Percentiles rank a stretch among this genome's conserved stretches.
Evolutionary conservation across 1,140 invertebrate genomes (phyloP).

Genomic region (Notospermus geniculatus): DNA sequence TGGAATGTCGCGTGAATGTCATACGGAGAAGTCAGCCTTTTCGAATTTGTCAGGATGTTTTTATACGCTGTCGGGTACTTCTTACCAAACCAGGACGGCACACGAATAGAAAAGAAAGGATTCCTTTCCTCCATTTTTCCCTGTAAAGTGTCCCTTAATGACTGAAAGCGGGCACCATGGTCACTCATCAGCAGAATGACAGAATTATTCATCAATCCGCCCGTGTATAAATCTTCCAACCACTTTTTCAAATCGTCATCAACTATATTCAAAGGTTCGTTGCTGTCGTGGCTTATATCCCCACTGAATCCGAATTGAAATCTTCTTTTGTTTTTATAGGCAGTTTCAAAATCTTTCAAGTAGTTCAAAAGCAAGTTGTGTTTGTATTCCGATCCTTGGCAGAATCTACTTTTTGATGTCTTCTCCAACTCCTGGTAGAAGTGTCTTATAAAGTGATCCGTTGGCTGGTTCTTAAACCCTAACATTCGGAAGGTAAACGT

Average conservation of each 20-base stretch:
- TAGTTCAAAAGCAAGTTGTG: slow-evolving; percentile 70
- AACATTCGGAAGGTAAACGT: slow-evolving; percentile 14
- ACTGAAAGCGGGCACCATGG: slow-evolving; percentile 88
- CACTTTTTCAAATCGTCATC: slow-evolving; percentile 63
- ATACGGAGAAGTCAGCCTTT: slow-evolving; percentile 40
- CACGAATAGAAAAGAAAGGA: slow-evolving; percentile 17
- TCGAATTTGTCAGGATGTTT: slow-evolving; percentile 67
- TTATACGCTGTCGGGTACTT: slow-evolving; percentile 53
- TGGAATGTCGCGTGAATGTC: slow-evolving; percentile 44
- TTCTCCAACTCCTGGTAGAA: slow-evolving; percentile 8
- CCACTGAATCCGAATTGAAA: slow-evolving; percentile 71
- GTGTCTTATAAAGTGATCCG: slow-evolving; percentile 16
- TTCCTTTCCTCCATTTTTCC: slow-evolving; percentile 22
- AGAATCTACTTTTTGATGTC: slow-evolving; percentile 45
- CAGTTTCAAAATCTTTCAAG: slow-evolving; percentile 64
- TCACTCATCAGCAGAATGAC: slow-evolving; percentile 82
- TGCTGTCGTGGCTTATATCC: slow-evolving; percentile 80
- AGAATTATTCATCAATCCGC: slow-evolving; percentile 56
- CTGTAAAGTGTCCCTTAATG: slow-evolving; percentile 9
- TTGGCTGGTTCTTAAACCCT: slow-evolving; percentile 19
- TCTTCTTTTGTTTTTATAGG: slow-evolving; percentile 32
- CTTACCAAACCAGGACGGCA: slow-evolving; percentile 7
- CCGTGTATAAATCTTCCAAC: slow-evolving; percentile 71
- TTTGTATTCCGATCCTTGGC: slow-evolving; percentile 71
- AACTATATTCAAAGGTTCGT: slow-evolving; percentile 71